Percentiles rank a stretch among this genome's conserved stretches.
phyloP scores from a whole-genome alignment of 2,888 invertebrate genomes.

The Drepana falcataria region DNA sequence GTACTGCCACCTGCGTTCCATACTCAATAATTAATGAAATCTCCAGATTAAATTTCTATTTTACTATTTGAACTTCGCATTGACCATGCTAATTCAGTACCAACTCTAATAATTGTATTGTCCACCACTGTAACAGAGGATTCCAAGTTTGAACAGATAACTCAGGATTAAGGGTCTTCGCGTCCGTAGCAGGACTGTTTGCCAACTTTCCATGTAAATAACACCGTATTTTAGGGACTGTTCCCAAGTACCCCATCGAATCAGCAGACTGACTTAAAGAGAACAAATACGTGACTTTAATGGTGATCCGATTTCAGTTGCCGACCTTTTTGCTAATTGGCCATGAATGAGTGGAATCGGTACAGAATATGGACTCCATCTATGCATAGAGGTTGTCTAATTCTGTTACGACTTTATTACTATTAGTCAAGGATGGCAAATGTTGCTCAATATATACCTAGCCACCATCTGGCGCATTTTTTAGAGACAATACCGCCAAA shows the following conservation, averaged over 20 bases:
- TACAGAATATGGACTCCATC: background rate
- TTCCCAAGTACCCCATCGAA: conserved; percentile 27
- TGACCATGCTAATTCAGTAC: background rate
- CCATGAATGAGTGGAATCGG: conserved; percentile 8
- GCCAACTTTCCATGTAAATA: conserved; percentile 34
- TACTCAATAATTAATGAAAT: too few species aligned
- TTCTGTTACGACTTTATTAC: background rate
- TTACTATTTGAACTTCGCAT: too few species aligned
- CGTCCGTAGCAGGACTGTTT: conserved; percentile 19
- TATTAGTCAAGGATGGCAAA: background rate
- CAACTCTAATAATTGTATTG: conserved; percentile 3
- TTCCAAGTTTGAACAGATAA: conserved; percentile 23
- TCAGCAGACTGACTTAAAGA: conserved; percentile 17
- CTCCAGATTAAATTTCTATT: too few species aligned
- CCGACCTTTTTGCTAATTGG: conserved; percentile 1
- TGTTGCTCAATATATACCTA: background rate
- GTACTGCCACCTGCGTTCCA: too few species aligned
- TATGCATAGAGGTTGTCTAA: background rate
- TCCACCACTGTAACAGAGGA: background rate
- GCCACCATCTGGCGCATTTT: conserved; percentile 1
- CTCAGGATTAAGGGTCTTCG: conserved; percentile 30
- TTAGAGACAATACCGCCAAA: conserved; percentile 1
- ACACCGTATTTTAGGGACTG: conserved; percentile 18
- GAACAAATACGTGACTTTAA: conserved; percentile 25
- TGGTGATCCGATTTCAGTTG: conserved; percentile 7